These are phyloP conservation scores for Teinopalpus imperialis DNA, from an alignment of 2,888 invertebrate genomes.

Conservation along the genomic window DNA sequence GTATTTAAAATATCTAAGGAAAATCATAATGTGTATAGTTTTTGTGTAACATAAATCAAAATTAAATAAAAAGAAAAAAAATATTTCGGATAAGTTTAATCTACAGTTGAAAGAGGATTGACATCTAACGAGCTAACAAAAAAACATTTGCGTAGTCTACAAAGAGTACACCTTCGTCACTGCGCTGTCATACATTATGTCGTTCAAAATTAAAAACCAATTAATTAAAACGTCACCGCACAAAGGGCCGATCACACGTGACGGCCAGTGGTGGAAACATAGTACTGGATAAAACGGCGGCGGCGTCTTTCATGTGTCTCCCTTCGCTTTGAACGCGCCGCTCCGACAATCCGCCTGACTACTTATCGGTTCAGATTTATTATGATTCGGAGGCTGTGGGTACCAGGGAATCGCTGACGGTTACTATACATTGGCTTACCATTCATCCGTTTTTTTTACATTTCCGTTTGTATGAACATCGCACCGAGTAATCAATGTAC, in stretches of 20 bases:
- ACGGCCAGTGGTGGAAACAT: slow-evolving; percentile 65
- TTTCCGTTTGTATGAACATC: slow-evolving; percentile 40
- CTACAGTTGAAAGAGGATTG: background rate
- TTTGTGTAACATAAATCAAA: too few species aligned
- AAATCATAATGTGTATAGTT: background rate
- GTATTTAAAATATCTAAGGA: too few species aligned
- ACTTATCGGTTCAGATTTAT: slow-evolving; percentile 82
- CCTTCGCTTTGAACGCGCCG: slow-evolving; percentile 75
- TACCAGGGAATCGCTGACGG: slow-evolving; percentile 55
- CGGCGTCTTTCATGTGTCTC: slow-evolving; percentile 75
- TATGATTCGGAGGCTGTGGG: slow-evolving; percentile 74
- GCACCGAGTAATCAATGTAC: too few species aligned
- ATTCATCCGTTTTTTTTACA: slow-evolving; percentile 40
- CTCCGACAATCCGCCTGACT: slow-evolving; percentile 77
- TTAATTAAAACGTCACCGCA: slow-evolving; percentile 71
- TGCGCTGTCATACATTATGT: slow-evolving; percentile 48
- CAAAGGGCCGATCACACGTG: slow-evolving; percentile 58
- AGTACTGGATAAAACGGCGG: slow-evolving; percentile 56
- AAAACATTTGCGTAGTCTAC: slow-evolving; percentile 6
- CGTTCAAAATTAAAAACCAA: slow-evolving; percentile 59
- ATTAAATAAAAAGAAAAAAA: too few species aligned
- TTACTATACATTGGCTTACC: slow-evolving; percentile 42
- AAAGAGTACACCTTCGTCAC: slow-evolving; percentile 49
- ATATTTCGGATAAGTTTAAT: background rate
- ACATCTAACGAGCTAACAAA: background rate